These are phyloP conservation scores for Oreocharis arfaki DNA, from an alignment of 2,113 vertebrate genomes.

Conservation along the genomic window DNA sequence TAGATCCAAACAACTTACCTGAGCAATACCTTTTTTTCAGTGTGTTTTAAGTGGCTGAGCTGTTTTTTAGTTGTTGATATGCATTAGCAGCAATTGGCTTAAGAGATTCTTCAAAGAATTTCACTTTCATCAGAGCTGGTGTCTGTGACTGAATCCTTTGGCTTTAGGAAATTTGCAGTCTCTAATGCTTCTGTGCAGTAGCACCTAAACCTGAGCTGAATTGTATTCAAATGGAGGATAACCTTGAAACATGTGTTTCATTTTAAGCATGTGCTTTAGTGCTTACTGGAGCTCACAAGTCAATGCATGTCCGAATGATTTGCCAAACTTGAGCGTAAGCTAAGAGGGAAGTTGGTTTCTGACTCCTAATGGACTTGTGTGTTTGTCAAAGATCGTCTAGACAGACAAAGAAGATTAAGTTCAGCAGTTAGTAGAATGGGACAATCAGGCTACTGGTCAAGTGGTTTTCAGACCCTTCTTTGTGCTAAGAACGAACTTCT, in stretches of 20 bases:
- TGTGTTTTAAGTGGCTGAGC: background rate
- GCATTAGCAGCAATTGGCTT: background rate
- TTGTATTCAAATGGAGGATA: background rate
- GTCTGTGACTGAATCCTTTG: background rate
- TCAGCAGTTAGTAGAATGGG: background rate
- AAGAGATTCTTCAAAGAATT: background rate
- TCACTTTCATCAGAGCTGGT: background rate
- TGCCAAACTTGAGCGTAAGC: background rate
- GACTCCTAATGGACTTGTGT: background rate
- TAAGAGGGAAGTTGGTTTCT: background rate
- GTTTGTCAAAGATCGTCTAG: background rate
- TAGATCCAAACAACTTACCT: background rate
- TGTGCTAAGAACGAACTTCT: background rate
- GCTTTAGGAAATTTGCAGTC: background rate
- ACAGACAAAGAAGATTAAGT: background rate
- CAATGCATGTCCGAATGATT: background rate
- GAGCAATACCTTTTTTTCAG: background rate
- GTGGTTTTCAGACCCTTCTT: background rate
- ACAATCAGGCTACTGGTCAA: background rate
- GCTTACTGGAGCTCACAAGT: background rate
- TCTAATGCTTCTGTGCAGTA: background rate
- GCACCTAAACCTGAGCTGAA: background rate
- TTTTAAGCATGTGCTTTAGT: background rate
- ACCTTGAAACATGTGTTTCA: background rate
- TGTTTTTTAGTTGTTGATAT: background rate